Evolutionary conservation across 2,888 invertebrate genomes (phyloP), one percentile per base, ranked within the genome.

Genomic region (Eudemis profundana): DNA sequence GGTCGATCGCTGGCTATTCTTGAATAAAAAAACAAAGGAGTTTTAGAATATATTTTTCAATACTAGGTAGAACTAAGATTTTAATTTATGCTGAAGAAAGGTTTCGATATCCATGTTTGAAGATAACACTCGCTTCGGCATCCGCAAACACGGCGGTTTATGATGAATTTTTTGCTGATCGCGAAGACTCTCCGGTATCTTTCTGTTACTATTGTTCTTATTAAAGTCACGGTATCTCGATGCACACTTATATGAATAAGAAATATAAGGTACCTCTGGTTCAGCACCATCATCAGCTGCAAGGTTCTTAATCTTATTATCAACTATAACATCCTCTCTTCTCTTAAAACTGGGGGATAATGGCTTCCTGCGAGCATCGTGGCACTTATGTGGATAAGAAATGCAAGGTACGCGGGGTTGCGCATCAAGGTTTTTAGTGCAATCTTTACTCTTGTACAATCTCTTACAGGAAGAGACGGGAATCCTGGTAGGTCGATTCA

Each of bases 191-290:
- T 38, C 15, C 10, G 14, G 10, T 1, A 40, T 38, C 7, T 53
- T 14, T 23, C 4, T 53, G 8, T 23, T 40, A 7, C 23, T 4
- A 59, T 10, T 69, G 44, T 2, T 70, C 72, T 36, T 78, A 66
- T 89, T 90, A 36, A 72, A 66, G 1, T 69, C 49, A 53, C 89
- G 89, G 57, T 88, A 89, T 61, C 70, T 84, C 0, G 89, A 88
- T 15, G 77, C 72, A 0, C 33, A 61, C 56, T 68, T 77, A 57
- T 86, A 84, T 1, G 79, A 72, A 65, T 73, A 76, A 0, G 88
- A 86, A 12, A 84, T 83, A 2, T 61, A 27, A 10, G 33, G 8
- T 46, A 17, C 42, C 2, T 19, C 53, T 12, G 49, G 29, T 0
- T 73, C 69, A 0, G 68, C 69, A 2, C 69, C 61, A 19, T 50